Conservation (phyloP, 2,797 vertebrate species). For the Anguilla pacifica region DNA sequence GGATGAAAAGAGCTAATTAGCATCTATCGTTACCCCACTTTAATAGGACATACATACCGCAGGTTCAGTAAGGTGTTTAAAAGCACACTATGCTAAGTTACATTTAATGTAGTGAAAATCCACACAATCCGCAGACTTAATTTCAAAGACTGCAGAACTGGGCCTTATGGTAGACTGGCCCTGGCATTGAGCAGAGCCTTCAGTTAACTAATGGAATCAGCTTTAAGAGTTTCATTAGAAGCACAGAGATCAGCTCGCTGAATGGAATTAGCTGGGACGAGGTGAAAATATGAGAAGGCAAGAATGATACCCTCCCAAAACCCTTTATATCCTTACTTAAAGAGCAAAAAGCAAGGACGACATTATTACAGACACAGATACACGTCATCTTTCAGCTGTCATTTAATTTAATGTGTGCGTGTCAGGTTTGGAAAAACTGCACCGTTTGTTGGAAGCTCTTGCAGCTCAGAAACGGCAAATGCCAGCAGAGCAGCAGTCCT, state of each 20-base stretch:
- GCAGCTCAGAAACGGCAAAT: background rate
- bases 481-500: conserved; percentile 26
- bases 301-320: background rate
- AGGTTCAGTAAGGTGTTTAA: background rate
- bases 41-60: background rate
- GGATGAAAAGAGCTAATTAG: background rate
- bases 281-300: background rate
- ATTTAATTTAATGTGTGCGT: background rate
- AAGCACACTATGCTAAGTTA: background rate
- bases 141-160: background rate
- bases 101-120: background rate
- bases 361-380: background rate
- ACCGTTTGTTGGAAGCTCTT: background rate
- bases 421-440: background rate
- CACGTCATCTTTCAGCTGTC: background rate
- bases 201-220: background rate
- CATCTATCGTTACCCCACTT: background rate
- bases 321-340: background rate
- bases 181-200: background rate
- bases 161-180: background rate
- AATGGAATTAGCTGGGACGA: background rate
- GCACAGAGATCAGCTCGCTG: background rate
- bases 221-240: background rate
- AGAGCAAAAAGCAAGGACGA: background rate
- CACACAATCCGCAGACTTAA: background rate